Evolutionary conservation across 2,797 vertebrate genomes (phyloP).

Genomic region (Synaphobranchus kaupii): DNA sequence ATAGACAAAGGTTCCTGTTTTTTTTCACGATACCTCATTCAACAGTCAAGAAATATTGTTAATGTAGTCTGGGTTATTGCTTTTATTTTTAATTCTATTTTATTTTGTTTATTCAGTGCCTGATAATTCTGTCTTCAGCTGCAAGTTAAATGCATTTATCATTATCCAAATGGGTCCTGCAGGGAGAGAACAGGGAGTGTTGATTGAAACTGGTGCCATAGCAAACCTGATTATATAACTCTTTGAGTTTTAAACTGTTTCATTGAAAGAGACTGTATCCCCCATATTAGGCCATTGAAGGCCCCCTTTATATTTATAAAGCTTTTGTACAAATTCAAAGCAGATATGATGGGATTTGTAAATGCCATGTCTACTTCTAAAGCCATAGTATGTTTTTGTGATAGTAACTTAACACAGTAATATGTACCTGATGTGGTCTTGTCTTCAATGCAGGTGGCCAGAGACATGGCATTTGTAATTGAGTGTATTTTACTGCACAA

Average conservation of each 20-base stretch:
- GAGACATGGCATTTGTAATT: constrained; percentile 59
- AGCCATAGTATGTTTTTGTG: constrained; percentile 74
- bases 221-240: constrained; percentile 71
- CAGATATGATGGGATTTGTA: constrained; percentile 65
- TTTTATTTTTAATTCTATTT: constrained; percentile 60
- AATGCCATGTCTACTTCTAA: constrained; percentile 68
- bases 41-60: constrained; percentile 80
- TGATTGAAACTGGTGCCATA: constrained; percentile 75
- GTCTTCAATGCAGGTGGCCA: constrained; percentile 47
- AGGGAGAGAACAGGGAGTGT: constrained; percentile 65
- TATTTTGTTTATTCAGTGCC: constrained; percentile 71
- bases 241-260: constrained; percentile 79
- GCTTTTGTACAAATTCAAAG: constrained; percentile 68
- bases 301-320: constrained; percentile 74
- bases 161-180: constrained; percentile 75
- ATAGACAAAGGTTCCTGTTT: constrained; percentile 79
- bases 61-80: constrained; percentile 71
- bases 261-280: constrained; percentile 75
- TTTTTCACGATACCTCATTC: constrained; percentile 93
- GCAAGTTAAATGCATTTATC: constrained; percentile 68
- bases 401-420: constrained; percentile 70
- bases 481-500: constrained; percentile 71
- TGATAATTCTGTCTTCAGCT: constrained; percentile 70
- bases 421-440: constrained; percentile 59
- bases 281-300: constrained; percentile 59